Conservation (phyloP, 92 coral and sea anemone species). For the Heliopora coerulea region DNA sequence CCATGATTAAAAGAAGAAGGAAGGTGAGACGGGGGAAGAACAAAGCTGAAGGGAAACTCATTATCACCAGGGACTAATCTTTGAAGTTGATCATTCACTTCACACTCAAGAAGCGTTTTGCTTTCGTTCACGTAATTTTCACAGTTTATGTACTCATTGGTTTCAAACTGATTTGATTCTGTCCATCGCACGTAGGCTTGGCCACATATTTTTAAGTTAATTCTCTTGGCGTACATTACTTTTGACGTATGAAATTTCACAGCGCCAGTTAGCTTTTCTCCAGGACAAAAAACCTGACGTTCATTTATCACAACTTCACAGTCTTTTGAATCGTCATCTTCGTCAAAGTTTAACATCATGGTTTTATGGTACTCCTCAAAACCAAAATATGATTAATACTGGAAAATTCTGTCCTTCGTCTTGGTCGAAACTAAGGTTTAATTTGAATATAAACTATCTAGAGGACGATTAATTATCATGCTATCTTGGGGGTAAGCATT, state of each 20-base stretch:
- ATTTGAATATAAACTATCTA: not conserved
- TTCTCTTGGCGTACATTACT: constrained; percentile 13
- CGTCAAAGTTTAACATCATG: not conserved
- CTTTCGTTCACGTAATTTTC: constrained; percentile 18
- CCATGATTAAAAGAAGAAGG: constrained; percentile 29
- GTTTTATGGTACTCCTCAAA: not conserved
- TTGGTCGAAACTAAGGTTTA: not conserved
- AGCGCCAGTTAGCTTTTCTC: constrained; percentile 20
- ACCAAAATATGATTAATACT: not conserved
- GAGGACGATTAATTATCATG: too few species aligned
- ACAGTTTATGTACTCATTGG: constrained; percentile 11
- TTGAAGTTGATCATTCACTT: not conserved
- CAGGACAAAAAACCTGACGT: constrained; percentile 21
- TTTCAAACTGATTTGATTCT: constrained; percentile 18
- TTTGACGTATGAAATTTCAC: not conserved
- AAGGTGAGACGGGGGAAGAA: constrained; percentile 13
- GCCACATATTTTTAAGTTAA: constrained; percentile 1
- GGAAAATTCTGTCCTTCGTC: too few species aligned
- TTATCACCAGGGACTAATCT: constrained; percentile 7
- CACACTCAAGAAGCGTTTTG: constrained; percentile 7
- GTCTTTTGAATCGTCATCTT: constrained; percentile 2
- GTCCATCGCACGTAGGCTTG: constrained; percentile 19
- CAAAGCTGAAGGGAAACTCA: constrained; percentile 18
- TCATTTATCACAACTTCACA: constrained; percentile 6
- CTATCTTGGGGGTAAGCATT: too few species aligned